Evolutionary conservation across 2,113 vertebrate genomes (phyloP).

Genomic region (Paradoxurus hermaphroditus): DNA sequence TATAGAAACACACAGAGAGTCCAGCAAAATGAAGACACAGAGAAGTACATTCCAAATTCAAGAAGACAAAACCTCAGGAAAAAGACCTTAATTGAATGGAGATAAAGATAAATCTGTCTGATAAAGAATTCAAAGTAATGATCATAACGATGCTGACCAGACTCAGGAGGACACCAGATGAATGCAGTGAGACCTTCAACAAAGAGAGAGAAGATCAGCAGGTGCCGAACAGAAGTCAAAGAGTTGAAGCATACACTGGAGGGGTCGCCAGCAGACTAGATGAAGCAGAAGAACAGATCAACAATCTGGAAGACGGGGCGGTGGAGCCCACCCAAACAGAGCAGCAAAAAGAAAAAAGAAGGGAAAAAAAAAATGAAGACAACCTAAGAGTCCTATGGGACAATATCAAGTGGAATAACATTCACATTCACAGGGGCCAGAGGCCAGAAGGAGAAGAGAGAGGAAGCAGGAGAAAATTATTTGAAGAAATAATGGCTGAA

Average conservation of each 20-base stretch:
- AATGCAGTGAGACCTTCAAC: not conserved
- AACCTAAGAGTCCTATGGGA: not conserved
- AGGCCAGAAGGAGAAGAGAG: not conserved
- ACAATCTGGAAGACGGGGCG: not conserved
- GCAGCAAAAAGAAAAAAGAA: not conserved
- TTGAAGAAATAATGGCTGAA: not conserved
- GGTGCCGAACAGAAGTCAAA: not conserved
- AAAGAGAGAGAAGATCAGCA: not conserved
- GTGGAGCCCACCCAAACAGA: not conserved
- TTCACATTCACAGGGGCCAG: not conserved
- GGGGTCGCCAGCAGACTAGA: not conserved
- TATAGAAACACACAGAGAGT: not conserved
- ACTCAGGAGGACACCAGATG: not conserved
- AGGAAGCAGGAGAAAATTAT: not conserved
- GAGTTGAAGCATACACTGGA: not conserved
- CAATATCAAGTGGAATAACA: not conserved
- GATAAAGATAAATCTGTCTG: not conserved
- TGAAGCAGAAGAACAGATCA: not conserved
- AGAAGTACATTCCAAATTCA: not conserved
- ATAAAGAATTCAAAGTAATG: not conserved
- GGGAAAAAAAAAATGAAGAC: not conserved
- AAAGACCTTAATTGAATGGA: not conserved
- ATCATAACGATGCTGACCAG: not conserved
- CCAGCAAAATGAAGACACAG: not conserved
- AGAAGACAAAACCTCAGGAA: not conserved